phyloP scores from a whole-genome alignment of 1,140 invertebrate genomes.

The Colletes gigas region DNA sequence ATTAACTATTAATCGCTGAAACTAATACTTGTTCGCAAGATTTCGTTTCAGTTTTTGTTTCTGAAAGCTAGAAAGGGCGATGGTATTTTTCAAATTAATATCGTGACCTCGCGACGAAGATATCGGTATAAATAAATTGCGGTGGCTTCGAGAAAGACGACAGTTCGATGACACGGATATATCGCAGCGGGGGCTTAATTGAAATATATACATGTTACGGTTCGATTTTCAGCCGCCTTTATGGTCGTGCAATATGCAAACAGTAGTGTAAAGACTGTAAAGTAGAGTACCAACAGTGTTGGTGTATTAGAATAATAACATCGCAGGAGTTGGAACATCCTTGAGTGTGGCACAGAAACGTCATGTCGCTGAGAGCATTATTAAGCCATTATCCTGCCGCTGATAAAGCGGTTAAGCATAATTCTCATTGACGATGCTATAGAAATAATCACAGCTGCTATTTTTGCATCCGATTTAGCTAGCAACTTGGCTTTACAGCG shows the following conservation, averaged over 20 bases:
- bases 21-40: too few relatives aligned
- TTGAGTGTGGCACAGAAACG: slow-evolving; percentile 15
- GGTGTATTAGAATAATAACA: not conserved
- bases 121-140: too few relatives aligned
- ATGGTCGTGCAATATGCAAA: too few relatives aligned
- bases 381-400: not conserved
- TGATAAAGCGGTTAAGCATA: slow-evolving; percentile 17
- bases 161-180: not conserved
- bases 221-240: not conserved
- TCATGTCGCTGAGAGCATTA: not conserved
- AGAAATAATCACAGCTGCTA: slow-evolving; percentile 27
- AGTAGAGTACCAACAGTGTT: too few relatives aligned
- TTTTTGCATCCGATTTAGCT: not conserved
- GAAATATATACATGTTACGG: not conserved
- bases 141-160: too few relatives aligned
- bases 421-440: slow-evolving; percentile 14
- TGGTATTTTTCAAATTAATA: too few relatives aligned
- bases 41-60: too few relatives aligned
- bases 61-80: too few relatives aligned
- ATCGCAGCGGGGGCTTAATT: not conserved
- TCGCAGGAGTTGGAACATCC: not conserved
- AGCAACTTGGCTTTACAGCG: not conserved
- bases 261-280: not conserved
- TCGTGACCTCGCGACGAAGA: too few relatives aligned
- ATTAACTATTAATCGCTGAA: too few relatives aligned